A percentile compares a stretch with the other conserved stretches of the same genome.
Conservation (phyloP, 2,113 vertebrate genomes). For the Urocitellus parryii region DNA sequence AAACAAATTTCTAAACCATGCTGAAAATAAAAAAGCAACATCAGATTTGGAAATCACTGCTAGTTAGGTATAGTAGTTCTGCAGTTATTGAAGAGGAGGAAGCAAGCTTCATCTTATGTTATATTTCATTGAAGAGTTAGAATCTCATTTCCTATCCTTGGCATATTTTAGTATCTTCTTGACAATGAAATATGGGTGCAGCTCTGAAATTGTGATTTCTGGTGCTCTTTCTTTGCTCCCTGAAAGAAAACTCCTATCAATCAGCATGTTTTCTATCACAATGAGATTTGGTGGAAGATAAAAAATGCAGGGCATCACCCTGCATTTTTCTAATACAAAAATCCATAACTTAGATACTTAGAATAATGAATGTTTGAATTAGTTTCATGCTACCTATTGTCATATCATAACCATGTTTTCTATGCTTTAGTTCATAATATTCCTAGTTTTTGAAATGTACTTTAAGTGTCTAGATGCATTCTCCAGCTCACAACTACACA, state of each 20-base stretch:
- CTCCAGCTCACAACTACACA: neutral
- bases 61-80: neutral
- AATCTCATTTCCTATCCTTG: slow-evolving; percentile 48
- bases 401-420: neutral
- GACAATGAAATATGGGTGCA: slow-evolving; percentile 44
- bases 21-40: neutral
- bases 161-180: slow-evolving; percentile 46
- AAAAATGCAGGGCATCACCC: neutral
- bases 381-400: neutral
- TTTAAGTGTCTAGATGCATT: neutral
- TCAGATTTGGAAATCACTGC: neutral
- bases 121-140: slow-evolving; percentile 30
- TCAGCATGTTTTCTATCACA: neutral
- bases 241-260: neutral
- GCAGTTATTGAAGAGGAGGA: neutral
- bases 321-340: slow-evolving; percentile 9
- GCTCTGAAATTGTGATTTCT: slow-evolving; percentile 44
- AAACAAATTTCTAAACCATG: neutral
- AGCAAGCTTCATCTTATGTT: neutral
- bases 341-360: neutral
- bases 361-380: neutral
- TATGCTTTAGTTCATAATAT: neutral
- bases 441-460: neutral
- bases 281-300: neutral
- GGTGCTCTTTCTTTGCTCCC: neutral